Evolutionary conservation across 1,140 invertebrate genomes (phyloP).

Genomic region (Heliconius himera): DNA sequence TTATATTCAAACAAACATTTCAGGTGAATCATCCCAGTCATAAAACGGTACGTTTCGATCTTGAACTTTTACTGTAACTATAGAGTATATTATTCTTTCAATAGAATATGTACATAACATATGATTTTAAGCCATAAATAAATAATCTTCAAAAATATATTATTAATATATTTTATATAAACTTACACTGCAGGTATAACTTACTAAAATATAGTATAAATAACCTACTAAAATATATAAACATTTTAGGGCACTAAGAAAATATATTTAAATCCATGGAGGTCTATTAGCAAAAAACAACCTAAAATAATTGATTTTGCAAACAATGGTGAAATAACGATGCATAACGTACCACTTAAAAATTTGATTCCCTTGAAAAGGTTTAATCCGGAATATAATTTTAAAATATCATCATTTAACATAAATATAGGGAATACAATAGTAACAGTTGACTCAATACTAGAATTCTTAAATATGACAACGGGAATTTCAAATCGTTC

Average conservation of each 20-base stretch:
- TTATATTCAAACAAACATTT: background rate
- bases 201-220: too few relatives aligned
- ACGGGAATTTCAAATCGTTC: background rate
- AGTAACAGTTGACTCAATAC: conserved; percentile 28
- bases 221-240: background rate
- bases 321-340: conserved; percentile 42
- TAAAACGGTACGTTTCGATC: background rate
- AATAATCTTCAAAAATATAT: background rate
- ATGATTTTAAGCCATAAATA: background rate
- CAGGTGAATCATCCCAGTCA: background rate
- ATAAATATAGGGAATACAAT: conserved; percentile 26
- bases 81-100: too few relatives aligned
- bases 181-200: too few relatives aligned
- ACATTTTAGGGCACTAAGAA: conserved; percentile 42
- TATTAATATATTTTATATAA: background rate
- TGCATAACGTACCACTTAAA: conserved; percentile 31
- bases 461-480: conserved; percentile 24
- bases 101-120: too few relatives aligned
- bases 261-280: conserved; percentile 59
- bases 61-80: too few relatives aligned
- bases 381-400: conserved; percentile 24
- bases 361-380: conserved; percentile 40
- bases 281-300: conserved; percentile 31
- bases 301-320: conserved; percentile 56
- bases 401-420: conserved; percentile 9